phyloP scores from a whole-genome alignment of 2,888 invertebrate genomes.

The Eudemis profundana region DNA sequence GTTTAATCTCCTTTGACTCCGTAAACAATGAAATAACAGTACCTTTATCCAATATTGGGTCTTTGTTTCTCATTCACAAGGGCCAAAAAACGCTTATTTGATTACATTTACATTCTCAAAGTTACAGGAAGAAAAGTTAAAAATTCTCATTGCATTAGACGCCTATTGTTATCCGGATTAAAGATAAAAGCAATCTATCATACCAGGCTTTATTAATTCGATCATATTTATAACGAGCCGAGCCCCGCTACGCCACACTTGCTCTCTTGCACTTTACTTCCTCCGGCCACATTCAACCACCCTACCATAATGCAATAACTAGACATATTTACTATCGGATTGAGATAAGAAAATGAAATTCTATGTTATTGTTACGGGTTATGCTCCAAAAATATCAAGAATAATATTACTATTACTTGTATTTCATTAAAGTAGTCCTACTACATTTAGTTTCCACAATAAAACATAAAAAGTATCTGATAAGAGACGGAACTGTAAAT shows the following conservation, averaged over 20 bases:
- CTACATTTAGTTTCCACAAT: slow-evolving; percentile 30
- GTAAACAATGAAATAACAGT: slow-evolving; percentile 56
- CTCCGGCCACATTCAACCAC: background rate
- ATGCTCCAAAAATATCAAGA: slow-evolving; percentile 38
- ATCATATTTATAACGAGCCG: slow-evolving; percentile 42
- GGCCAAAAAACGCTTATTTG: slow-evolving; percentile 56
- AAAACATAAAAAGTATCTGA: slow-evolving; percentile 37
- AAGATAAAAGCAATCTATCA: slow-evolving; percentile 57
- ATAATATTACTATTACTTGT: slow-evolving; percentile 26
- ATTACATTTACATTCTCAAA: slow-evolving; percentile 44
- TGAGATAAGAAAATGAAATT: slow-evolving; percentile 28
- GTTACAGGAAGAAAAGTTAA: slow-evolving; percentile 46
- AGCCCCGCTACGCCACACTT: background rate
- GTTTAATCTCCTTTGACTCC: slow-evolving; percentile 52
- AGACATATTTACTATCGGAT: background rate
- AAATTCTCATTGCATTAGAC: slow-evolving; percentile 56
- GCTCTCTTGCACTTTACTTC: slow-evolving; percentile 13
- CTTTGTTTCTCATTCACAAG: slow-evolving; percentile 63
- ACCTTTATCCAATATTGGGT: slow-evolving; percentile 55
- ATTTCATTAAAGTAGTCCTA: slow-evolving; percentile 37
- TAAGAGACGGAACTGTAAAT: slow-evolving; percentile 29
- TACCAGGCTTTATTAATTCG: slow-evolving; percentile 45
- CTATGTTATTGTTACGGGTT: slow-evolving; percentile 26
- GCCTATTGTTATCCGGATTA: slow-evolving; percentile 53
- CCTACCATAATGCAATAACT: background rate